These are phyloP conservation scores for Dendrolimus houi DNA, from an alignment of 2,888 invertebrate species.

Conservation along the genomic window DNA sequence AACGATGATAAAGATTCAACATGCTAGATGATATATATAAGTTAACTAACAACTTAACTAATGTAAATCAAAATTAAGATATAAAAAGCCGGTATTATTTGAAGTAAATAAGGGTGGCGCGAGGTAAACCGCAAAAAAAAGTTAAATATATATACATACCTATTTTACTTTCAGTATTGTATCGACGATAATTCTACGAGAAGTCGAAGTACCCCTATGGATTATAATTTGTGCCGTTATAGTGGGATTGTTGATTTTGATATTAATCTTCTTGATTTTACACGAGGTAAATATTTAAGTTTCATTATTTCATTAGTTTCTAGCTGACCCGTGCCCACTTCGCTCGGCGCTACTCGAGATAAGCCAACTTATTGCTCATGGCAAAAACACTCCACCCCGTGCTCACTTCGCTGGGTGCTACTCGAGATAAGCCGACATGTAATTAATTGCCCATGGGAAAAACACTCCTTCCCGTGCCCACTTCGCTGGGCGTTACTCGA, in stretches of 20 bases:
- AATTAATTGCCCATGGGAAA: too few species aligned
- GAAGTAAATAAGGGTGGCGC: not conserved
- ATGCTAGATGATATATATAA: not conserved
- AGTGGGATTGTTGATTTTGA: not conserved
- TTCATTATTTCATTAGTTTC: not conserved
- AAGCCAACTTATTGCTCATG: too few species aligned
- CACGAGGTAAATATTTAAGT: not conserved
- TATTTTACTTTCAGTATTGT: not conserved
- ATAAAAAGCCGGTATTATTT: not conserved
- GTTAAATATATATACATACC: not conserved
- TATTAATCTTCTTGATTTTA: not conserved
- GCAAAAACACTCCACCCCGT: too few species aligned
- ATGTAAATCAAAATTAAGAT: not conserved
- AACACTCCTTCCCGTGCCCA: too few species aligned
- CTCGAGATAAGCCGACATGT: too few species aligned
- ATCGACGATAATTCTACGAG: not conserved
- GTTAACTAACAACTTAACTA: not conserved
- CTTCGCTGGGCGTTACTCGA: too few species aligned
- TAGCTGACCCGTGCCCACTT: not conserved
- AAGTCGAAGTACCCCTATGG: not conserved
- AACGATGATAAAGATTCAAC: not conserved
- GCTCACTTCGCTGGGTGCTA: too few species aligned
- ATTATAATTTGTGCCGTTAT: not conserved
- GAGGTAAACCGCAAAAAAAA: too few species aligned
- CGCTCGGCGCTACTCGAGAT: too few species aligned